Evolutionary conservation across 2,888 invertebrate species (phyloP).

Genomic region (Chrysolina americana): DNA sequence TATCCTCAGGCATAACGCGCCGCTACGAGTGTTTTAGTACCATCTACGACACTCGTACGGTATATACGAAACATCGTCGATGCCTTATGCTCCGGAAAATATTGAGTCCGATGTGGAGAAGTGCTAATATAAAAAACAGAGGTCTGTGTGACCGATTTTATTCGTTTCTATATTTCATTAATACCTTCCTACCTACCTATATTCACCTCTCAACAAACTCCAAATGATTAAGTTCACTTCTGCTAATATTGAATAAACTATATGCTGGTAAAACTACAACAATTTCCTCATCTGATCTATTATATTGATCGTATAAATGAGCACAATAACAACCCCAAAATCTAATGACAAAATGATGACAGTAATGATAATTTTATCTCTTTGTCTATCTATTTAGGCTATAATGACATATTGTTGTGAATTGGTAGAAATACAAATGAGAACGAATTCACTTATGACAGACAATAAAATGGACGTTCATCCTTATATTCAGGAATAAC

Average conservation of each 20-base stretch:
- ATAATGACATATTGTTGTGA: conserved; percentile 39
- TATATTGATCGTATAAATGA: background rate
- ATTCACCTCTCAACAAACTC: no score
- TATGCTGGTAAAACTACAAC: background rate
- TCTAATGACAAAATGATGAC: conserved; percentile 29
- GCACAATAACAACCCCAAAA: background rate
- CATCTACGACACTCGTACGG: no score
- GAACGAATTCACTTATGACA: conserved; percentile 48
- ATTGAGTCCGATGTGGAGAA: no score
- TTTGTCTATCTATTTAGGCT: conserved; percentile 28
- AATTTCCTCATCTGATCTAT: background rate
- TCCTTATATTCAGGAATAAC: no score
- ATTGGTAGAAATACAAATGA: conserved; percentile 44
- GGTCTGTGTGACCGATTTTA: no score
- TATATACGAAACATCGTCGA: no score
- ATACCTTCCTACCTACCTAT: no score
- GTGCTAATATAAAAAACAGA: no score
- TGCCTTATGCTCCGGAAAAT: no score
- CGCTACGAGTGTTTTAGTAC: no score
- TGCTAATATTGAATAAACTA: background rate
- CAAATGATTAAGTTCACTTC: background rate
- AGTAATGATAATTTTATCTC: conserved; percentile 37
- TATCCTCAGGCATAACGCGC: no score
- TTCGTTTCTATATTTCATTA: no score
- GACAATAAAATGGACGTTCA: background rate